These are phyloP conservation scores for Sabatieria punctata DNA, from an alignment of 2,888 invertebrate genomes.

Conservation along the genomic window DNA sequence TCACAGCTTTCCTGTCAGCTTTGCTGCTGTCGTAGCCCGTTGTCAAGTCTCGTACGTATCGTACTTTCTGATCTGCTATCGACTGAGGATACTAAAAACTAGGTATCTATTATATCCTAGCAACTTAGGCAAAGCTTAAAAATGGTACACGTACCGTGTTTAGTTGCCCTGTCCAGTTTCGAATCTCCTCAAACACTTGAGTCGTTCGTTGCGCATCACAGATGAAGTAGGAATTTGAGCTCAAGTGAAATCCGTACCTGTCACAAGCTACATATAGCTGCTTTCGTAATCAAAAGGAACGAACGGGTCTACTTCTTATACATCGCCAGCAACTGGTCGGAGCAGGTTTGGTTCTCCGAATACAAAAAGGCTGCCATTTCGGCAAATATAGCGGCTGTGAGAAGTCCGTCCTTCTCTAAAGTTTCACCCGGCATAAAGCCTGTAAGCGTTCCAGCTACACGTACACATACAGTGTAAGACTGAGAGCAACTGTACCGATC, in stretches of 20 bases:
- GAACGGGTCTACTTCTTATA: slow-evolving; percentile 45
- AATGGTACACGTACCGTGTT: slow-evolving; percentile 39
- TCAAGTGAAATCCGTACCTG: slow-evolving; percentile 73
- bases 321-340: slow-evolving; percentile 48
- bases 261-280: slow-evolving; percentile 12
- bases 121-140: background rate
- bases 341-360: slow-evolving; percentile 37
- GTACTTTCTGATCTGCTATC: slow-evolving; percentile 41
- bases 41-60: slow-evolving; percentile 65
- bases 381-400: slow-evolving; percentile 61
- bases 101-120: slow-evolving; percentile 31
- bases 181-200: slow-evolving; percentile 59
- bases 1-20: slow-evolving; percentile 48
- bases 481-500: slow-evolving; percentile 44
- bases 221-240: slow-evolving; percentile 71
- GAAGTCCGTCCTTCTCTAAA: slow-evolving; percentile 61
- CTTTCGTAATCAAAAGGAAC: background rate
- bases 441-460: slow-evolving; percentile 12
- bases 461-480: background rate
- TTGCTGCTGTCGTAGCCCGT: slow-evolving; percentile 62
- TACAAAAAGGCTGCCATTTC: slow-evolving; percentile 54
- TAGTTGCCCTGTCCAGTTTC: slow-evolving; percentile 47
- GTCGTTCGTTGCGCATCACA: slow-evolving; percentile 51
- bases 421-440: slow-evolving; percentile 55
- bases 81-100: slow-evolving; percentile 36